Base-by-base conservation (phyloP, 2,888 invertebrate genomes). In the Drosophila subsilvestris region DNA sequence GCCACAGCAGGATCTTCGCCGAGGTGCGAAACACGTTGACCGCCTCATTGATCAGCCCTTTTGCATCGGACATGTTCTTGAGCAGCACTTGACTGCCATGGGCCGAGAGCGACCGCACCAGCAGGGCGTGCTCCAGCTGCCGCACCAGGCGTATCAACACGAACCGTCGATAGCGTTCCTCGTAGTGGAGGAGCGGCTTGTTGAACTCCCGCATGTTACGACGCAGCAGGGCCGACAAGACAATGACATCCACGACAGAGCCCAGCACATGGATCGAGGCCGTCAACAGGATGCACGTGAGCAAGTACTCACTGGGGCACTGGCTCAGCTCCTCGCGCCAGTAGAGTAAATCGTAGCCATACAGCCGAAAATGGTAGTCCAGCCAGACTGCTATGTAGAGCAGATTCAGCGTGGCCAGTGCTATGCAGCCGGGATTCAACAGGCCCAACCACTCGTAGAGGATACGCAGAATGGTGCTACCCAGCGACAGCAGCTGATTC, bases 71-170 rank as follows among this genome's bases (percentile, higher is more conserved):
- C 22, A 84, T 49, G 18, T 73, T 54, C 7, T 67, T 22, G 1
- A 73, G 43, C 32, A 18, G 25, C 42, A 66, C 47, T 0, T 20
- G 37, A 0, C 29, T 22, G 9, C 37, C 51, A 22, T 29, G 42
- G 6, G 45, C 63, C 0, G 74, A 22, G 22, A 18, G 62, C 9
- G 65, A 44, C 14, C 71, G 80, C 55, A 70, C 48, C 17, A 65
- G 45, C 18, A 85, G 43, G 0, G 80, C 79, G 12, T 32, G 62
- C 54, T 83, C 85, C n/a, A 83, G 53, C 7, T 80, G 68, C 43
- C 74, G 74, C 17, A 82, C 82, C 53, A 85, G 27, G 4, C 79
- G 80, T 80, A 85, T 74, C 3, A 85, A 22, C 6, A 83, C 72
- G 53, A 79, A 85, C 0, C 83, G 58, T 12, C 82, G 73, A 59